Percentiles rank a stretch among this genome's conserved stretches.
Evolutionary conservation across 2,888 invertebrate species (phyloP).

Genomic region (Andrena bucephala): DNA sequence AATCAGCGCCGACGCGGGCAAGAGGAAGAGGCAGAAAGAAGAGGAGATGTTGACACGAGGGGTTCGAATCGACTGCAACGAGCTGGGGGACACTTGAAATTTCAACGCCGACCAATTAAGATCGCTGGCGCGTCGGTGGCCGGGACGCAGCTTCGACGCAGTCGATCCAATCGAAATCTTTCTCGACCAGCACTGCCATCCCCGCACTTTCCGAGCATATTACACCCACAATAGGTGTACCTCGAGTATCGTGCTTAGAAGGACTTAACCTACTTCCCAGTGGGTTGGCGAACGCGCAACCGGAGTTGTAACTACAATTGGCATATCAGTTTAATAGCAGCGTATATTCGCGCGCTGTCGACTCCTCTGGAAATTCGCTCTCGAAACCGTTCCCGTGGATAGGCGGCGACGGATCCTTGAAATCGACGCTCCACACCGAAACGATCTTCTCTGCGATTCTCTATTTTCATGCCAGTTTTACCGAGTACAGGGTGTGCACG

Average conservation of each 20-base stretch:
- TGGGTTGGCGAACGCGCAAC: conserved; percentile 49
- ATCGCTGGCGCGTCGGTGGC: not conserved
- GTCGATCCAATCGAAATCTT: conserved; percentile 51
- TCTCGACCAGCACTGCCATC: conserved; percentile 72
- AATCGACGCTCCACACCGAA: conserved; percentile 13
- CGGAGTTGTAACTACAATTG: conserved; percentile 68
- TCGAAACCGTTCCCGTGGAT: not conserved
- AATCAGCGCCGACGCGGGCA: conserved; percentile 42
- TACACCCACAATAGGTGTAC: conserved; percentile 36
- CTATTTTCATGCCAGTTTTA: conserved; percentile 36
- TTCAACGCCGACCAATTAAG: conserved; percentile 24
- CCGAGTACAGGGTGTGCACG: conserved; percentile 38
- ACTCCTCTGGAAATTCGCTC: conserved; percentile 62
- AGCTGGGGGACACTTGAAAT: conserved; percentile 10
- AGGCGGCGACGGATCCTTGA: conserved; percentile 1
- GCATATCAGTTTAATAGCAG: conserved; percentile 70
- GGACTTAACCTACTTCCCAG: conserved; percentile 50
- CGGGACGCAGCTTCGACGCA: conserved; percentile 18
- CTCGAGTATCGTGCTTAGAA: conserved; percentile 45
- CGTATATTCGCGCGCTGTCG: conserved; percentile 37
- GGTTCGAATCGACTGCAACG: conserved; percentile 39
- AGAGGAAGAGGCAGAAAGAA: conserved; percentile 6
- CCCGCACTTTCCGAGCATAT: conserved; percentile 58
- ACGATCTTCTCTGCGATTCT: conserved; percentile 8
- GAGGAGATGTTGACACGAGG: conserved; percentile 7